A percentile compares a stretch with the other conserved stretches of the same genome.
Evolutionary conservation across 35 echinoderm and acorn worm species (phyloP).

Genomic region (Heliocidaris tuberculata): DNA sequence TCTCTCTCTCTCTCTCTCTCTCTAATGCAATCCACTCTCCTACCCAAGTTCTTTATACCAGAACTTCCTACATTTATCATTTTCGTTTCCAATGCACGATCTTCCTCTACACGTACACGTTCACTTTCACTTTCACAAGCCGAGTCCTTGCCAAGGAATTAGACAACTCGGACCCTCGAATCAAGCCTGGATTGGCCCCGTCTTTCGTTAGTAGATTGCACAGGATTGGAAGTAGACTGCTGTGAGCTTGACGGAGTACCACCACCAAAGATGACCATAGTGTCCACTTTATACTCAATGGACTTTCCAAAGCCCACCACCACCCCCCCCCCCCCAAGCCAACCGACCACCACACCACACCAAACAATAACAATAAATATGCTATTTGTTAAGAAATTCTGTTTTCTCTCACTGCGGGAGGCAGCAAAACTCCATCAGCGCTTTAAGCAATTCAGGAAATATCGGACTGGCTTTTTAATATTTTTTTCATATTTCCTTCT

Average conservation of each 20-base stretch:
- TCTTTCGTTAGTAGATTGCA: background rate
- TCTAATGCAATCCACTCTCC: background rate
- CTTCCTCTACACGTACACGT: background rate
- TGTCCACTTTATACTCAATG: background rate
- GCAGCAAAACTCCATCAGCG: background rate
- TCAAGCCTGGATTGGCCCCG: background rate
- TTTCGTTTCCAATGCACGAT: constrained; percentile 1
- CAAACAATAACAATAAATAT: background rate
- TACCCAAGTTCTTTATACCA: background rate
- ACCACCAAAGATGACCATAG: background rate
- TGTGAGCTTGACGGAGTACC: background rate
- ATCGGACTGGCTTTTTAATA: background rate
- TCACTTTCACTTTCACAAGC: background rate
- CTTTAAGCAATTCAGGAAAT: background rate
- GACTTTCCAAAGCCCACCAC: background rate
- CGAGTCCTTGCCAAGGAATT: background rate
- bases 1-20: background rate
- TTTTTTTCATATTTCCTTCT: background rate
- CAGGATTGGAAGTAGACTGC: background rate
- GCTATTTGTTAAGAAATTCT: background rate
- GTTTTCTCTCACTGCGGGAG: background rate
- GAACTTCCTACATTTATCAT: background rate
- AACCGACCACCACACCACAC: background rate
- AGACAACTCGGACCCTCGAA: background rate
- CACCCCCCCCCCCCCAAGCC: background rate